phyloP scores from a whole-genome alignment of 2,888 invertebrate genomes.

The Protophormia terraenovae region DNA sequence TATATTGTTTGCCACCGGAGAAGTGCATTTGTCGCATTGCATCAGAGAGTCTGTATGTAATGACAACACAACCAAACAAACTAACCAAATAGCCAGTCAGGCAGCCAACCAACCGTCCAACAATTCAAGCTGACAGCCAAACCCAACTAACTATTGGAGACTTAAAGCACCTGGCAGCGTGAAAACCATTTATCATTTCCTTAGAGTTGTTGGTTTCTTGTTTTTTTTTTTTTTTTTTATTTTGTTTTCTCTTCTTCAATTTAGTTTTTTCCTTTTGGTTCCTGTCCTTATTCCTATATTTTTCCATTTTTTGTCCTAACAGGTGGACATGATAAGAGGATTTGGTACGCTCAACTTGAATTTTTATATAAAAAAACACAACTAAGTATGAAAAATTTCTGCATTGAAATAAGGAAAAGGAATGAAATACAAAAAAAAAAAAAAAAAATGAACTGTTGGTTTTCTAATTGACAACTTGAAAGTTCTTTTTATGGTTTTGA shows the following conservation, averaged over 20 bases:
- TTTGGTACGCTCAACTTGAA: slow-evolving; percentile 58
- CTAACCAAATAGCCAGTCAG: slow-evolving; percentile 20
- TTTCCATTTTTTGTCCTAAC: slow-evolving; percentile 33
- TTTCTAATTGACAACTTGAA: slow-evolving; percentile 59
- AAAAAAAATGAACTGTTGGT: slow-evolving; percentile 8
- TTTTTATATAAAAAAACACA: slow-evolving; percentile 32
- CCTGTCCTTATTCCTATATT: not conserved
- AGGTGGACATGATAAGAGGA: slow-evolving; percentile 68
- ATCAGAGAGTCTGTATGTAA: slow-evolving; percentile 50
- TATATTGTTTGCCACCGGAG: slow-evolving; percentile 61
- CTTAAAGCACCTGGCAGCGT: slow-evolving; percentile 68
- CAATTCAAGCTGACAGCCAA: slow-evolving; percentile 54
- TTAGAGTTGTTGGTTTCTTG: slow-evolving; percentile 48
- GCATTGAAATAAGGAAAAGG: slow-evolving; percentile 3
- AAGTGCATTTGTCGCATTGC: slow-evolving; percentile 68
- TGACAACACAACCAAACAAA: not conserved
- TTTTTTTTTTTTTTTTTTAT: not conserved
- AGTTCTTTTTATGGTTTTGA: slow-evolving; percentile 53
- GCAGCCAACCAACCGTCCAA: slow-evolving; percentile 28
- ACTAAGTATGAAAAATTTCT: not conserved
- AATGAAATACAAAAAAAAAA: not conserved
- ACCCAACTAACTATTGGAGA: slow-evolving; percentile 63
- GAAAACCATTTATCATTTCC: slow-evolving; percentile 69
- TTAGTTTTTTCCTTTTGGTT: not conserved
- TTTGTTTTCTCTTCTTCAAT: not conserved